A percentile compares a stretch with the other conserved stretches of the same genome.
Evolutionary conservation across 2,888 invertebrate genomes (phyloP).

Genomic region (Polyommatus icarus): DNA sequence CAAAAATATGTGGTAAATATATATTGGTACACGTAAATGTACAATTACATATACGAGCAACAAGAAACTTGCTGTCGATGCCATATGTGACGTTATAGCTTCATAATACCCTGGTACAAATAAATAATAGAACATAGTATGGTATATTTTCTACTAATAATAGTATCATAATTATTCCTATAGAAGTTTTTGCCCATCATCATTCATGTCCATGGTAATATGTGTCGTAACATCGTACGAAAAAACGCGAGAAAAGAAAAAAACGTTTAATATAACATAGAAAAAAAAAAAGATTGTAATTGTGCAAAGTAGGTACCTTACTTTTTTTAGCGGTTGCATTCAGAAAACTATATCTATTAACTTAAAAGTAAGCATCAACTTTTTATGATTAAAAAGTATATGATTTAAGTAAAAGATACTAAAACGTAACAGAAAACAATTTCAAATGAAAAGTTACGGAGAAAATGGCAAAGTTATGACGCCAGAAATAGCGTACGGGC

Average conservation of each 20-base stretch:
- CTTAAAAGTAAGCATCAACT: background rate
- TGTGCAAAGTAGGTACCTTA: background rate
- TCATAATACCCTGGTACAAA: background rate
- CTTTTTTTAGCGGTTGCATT: background rate
- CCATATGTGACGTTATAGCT: background rate
- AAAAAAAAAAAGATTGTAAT: background rate
- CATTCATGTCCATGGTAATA: slow-evolving; percentile 15
- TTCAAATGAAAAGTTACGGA: background rate
- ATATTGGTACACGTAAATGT: background rate
- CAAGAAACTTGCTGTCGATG: background rate
- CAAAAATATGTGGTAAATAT: background rate
- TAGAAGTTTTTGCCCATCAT: slow-evolving; percentile 26
- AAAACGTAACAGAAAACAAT: background rate
- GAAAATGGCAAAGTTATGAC: background rate
- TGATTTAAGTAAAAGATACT: background rate
- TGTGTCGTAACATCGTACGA: slow-evolving; percentile 13
- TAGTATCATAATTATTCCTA: slow-evolving; percentile 21
- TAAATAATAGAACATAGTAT: slow-evolving; percentile 15
- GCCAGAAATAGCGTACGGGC: background rate
- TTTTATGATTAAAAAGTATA: background rate
- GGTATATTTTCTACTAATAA: slow-evolving; percentile 17
- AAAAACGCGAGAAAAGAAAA: background rate
- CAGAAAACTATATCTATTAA: background rate
- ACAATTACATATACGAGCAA: background rate
- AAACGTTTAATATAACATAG: background rate